Percentiles rank a stretch among this genome's conserved stretches.
Conservation (phyloP, 2,888 invertebrate genomes). For the Mesorhabditis belari region DNA sequence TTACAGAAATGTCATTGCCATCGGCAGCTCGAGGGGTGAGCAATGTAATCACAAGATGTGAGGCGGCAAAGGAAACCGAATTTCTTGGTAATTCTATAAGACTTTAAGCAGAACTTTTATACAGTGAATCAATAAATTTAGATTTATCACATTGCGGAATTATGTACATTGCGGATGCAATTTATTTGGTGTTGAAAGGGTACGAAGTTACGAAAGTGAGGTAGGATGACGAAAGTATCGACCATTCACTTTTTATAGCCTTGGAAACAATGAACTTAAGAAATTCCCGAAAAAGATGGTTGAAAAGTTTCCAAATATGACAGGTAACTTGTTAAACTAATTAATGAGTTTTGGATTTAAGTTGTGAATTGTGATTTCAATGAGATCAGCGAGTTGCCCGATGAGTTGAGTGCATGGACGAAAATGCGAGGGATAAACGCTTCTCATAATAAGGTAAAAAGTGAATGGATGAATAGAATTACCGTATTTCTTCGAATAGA, state of each 20-base stretch:
- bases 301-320: background rate
- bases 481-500: too few species aligned
- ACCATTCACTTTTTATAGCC: background rate
- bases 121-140: too few species aligned
- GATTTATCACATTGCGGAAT: background rate
- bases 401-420: background rate
- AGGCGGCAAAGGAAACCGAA: background rate
- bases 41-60: background rate
- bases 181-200: background rate
- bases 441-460: background rate
- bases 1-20: background rate
- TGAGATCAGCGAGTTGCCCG: background rate
- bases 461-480: too few species aligned
- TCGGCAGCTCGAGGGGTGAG: background rate
- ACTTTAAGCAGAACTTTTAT: too few species aligned
- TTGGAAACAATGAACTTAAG: background rate
- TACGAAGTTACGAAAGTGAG: background rate
- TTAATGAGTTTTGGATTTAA: background rate
- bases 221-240: background rate
- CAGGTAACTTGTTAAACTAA: too few species aligned
- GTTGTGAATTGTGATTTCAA: background rate
- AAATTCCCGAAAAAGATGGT: background rate
- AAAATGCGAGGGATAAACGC: background rate
- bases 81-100: background rate
- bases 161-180: background rate